phyloP scores from a whole-genome alignment of 2,888 invertebrate genomes.

The Elgonia sp. region DNA sequence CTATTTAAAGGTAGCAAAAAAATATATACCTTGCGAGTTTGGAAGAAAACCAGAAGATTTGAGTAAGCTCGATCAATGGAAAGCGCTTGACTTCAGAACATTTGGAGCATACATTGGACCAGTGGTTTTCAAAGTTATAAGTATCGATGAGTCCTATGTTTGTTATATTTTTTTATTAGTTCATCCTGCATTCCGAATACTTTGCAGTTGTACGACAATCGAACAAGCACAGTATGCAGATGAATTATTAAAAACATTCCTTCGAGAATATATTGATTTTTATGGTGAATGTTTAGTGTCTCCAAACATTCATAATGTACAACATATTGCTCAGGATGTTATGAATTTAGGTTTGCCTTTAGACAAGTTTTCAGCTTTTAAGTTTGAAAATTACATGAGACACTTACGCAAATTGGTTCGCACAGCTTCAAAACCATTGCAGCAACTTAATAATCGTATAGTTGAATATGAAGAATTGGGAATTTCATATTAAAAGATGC shows the following conservation, averaged over 20 bases:
- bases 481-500: background rate
- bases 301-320: slow-evolving; percentile 65
- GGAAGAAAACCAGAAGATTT: slow-evolving; percentile 3
- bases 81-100: slow-evolving; percentile 58
- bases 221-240: slow-evolving; percentile 39
- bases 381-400: slow-evolving; percentile 31
- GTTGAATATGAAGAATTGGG: slow-evolving; percentile 2
- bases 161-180: slow-evolving; percentile 39
- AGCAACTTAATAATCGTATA: slow-evolving; percentile 27
- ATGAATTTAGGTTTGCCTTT: background rate
- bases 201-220: background rate
- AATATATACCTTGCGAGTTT: no score
- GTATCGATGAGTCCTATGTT: slow-evolving; percentile 20
- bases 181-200: slow-evolving; percentile 49
- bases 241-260: slow-evolving; percentile 38
- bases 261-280: slow-evolving; percentile 4
- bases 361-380: slow-evolving; percentile 1
- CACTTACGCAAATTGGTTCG: slow-evolving; percentile 1
- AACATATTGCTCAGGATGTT: slow-evolving; percentile 53
- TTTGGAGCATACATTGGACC: slow-evolving; percentile 58
- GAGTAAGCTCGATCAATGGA: slow-evolving; percentile 36
- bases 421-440: slow-evolving; percentile 4
- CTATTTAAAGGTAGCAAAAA: no score
- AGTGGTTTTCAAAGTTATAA: slow-evolving; percentile 29
- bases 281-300: slow-evolving; percentile 48